phyloP scores from a whole-genome alignment of 2,113 vertebrate genomes.

The Sebastes schlegelii region DNA sequence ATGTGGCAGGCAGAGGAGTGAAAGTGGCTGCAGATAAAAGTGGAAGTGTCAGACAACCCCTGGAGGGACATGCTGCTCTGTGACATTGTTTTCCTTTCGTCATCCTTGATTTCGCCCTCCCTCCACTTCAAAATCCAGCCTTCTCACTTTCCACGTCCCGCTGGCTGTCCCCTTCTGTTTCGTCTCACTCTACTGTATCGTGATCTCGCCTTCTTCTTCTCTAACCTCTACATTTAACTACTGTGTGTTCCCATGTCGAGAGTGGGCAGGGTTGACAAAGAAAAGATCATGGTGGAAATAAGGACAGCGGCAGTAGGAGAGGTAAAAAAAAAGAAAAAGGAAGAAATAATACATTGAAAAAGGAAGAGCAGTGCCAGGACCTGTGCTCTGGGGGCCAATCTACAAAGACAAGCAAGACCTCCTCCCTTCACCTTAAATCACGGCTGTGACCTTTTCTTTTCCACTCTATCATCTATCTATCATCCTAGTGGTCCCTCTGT shows the following conservation, averaged over 20 bases:
- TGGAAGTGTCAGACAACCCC: constrained; percentile 69
- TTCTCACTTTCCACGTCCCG: constrained; percentile 1
- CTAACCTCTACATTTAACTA: constrained; percentile 15
- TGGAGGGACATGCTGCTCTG: constrained; percentile 37
- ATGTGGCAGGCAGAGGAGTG: constrained; percentile 46
- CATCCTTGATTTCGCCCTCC: constrained; percentile 28
- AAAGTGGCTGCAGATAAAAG: constrained; percentile 67
- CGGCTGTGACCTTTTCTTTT: constrained; percentile 72
- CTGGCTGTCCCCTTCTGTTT: neutral
- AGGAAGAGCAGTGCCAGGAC: constrained; percentile 34
- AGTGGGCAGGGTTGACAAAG: constrained; percentile 6
- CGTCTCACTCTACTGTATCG: neutral
- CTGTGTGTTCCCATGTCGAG: neutral
- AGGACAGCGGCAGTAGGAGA: neutral
- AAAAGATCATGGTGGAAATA: neutral
- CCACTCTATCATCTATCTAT: constrained; percentile 73
- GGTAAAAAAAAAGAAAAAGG: neutral
- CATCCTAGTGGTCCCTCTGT: constrained; percentile 55
- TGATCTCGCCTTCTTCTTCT: neutral
- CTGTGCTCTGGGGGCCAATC: constrained; percentile 64
- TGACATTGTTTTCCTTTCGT: constrained; percentile 25
- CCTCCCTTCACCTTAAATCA: constrained; percentile 71
- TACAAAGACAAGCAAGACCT: constrained; percentile 71
- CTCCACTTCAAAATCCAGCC: constrained; percentile 19
- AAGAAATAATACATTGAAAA: constrained; percentile 4